Evolutionary conservation across 2,113 vertebrate genomes (phyloP), one percentile per base, ranked within the genome.

Genomic region (Choloepus hoffmanni): DNA sequence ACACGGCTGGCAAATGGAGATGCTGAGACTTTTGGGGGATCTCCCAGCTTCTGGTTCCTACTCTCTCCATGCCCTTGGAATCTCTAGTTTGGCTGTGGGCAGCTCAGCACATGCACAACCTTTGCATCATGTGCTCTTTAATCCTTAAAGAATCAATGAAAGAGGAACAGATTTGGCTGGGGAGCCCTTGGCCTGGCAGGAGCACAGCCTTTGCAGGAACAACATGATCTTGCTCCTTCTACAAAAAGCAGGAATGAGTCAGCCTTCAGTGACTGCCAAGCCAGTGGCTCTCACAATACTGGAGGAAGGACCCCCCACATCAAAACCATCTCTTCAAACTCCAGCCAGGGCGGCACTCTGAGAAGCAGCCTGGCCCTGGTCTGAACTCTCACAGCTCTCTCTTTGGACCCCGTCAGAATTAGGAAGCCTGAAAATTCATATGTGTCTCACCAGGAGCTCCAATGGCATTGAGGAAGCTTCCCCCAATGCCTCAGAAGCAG

Each of bases 131-230:
- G 50, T 79, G 55, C 45, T 81, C 33, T 81, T 77, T 77, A 92
- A 92, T 88, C 85, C 65, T 95, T 79, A 89, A 88, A 92, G 95
- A 90, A 24, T 36, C 33, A 33, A 48, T 40, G 63, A 48, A 23
- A 83, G 91, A 88, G 88, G 43, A 84, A 73, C 50, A 89, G 63
- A 79, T 63, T 55, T 76, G 85, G 85, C 62, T 79, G 43, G 12
- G 79, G 77, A 83, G 23, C 74, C 82, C 83, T 28, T 45, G 43
- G 65, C 85, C 70, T 90, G 81, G 76, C 40, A 88, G n/a, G 79
- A 92, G 28, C 53, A 50, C 5, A 50, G 21, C 36, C 26, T 68
- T 77, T 89, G 16, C 50, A 83, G 33, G 40, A 77, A 86, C n/a
- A 58, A 45, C 55, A n/a, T 58, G 15, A 33, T 60, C 62, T 6